phyloP scores from a whole-genome alignment of 2,797 vertebrate genomes.

The Lerista edwardsae region DNA sequence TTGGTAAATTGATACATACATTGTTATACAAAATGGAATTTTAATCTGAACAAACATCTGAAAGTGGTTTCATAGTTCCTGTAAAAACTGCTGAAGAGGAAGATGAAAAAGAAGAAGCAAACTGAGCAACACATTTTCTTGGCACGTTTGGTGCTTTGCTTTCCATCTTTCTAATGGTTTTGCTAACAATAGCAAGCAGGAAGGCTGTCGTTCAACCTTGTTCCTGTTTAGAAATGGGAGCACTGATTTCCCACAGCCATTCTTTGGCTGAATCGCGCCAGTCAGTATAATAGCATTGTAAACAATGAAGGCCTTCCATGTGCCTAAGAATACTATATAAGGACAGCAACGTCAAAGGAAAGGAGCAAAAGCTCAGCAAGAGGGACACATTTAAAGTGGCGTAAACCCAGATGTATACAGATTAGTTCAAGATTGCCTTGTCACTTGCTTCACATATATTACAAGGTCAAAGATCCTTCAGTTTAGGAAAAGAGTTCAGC shows the following conservation, averaged over 20 bases:
- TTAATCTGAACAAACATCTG: background rate
- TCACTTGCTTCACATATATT: background rate
- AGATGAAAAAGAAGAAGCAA: slow-evolving; percentile 30
- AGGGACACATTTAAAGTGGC: slow-evolving; percentile 12
- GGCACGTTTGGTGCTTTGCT: slow-evolving; percentile 27
- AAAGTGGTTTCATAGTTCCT: background rate
- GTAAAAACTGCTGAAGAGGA: background rate
- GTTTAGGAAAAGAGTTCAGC: too few relatives aligned
- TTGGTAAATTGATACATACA: background rate
- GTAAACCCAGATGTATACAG: background rate
- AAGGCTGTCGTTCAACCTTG: slow-evolving; percentile 66
- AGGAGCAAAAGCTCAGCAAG: slow-evolving; percentile 51
- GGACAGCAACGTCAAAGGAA: slow-evolving; percentile 47
- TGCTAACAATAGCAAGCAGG: slow-evolving; percentile 66
- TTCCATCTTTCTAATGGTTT: slow-evolving; percentile 57
- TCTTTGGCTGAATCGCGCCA: slow-evolving; percentile 49
- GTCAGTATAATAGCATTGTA: slow-evolving; percentile 60
- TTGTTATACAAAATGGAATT: background rate
- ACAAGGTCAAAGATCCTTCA: background rate
- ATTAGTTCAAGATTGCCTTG: background rate
- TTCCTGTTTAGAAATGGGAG: slow-evolving; percentile 73
- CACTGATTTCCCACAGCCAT: slow-evolving; percentile 67
- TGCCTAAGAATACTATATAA: slow-evolving; percentile 63
- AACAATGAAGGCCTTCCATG: slow-evolving; percentile 63
- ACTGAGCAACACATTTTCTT: slow-evolving; percentile 41